phyloP scores from a whole-genome alignment of 2,113 vertebrate genomes.

The Turnix velox region DNA sequence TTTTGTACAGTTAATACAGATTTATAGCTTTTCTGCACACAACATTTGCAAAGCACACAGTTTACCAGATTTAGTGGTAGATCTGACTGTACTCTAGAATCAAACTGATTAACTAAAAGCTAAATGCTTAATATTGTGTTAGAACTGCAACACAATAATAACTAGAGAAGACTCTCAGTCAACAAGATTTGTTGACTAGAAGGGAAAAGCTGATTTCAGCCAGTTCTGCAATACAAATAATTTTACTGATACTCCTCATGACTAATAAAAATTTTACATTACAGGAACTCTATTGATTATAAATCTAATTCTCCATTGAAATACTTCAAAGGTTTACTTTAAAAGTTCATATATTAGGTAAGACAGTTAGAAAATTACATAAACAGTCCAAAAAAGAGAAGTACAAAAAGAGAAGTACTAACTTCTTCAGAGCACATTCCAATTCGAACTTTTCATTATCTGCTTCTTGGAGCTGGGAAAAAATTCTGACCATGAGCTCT shows the following conservation, averaged over 20 bases:
- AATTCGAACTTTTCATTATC: constrained; percentile 86
- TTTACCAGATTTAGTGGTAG: neutral
- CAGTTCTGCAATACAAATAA: neutral
- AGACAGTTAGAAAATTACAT: neutral
- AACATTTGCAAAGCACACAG: neutral
- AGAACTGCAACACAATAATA: neutral
- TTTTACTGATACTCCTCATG: neutral
- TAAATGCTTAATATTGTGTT: neutral
- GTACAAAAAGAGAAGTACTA: constrained; percentile 39
- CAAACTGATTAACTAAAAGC: neutral
- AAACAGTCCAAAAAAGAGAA: neutral
- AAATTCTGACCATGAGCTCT: constrained; percentile 84
- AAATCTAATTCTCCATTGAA: neutral
- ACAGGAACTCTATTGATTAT: neutral
- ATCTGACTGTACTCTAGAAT: neutral
- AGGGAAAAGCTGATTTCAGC: neutral
- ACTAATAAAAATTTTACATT: neutral
- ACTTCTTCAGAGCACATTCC: constrained; percentile 85
- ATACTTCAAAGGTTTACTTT: neutral
- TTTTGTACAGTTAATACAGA: neutral
- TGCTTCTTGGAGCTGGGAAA: constrained; percentile 85
- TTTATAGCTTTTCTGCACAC: neutral
- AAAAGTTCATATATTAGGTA: neutral
- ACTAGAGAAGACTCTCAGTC: neutral
- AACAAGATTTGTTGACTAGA: neutral